Conservation (phyloP, 2,888 invertebrate species). For the Tipula lateralis region DNA sequence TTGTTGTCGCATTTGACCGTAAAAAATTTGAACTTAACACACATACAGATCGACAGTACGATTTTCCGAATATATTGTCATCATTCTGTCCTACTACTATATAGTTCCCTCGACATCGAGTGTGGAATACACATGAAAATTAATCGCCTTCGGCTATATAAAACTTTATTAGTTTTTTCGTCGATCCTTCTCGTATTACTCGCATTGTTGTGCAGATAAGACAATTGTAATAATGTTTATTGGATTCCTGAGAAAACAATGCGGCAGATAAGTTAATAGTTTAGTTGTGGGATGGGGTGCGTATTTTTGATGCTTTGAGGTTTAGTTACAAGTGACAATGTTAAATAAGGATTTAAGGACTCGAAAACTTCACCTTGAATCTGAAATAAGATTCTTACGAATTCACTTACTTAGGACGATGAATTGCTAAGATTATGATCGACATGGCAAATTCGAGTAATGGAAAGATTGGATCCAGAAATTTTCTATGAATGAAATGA, state of each 20-base stretch:
- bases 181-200: background rate
- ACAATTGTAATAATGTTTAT: conserved; percentile 19
- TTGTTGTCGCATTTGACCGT: background rate
- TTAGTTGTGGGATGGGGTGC: background rate
- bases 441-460: too few relatives aligned
- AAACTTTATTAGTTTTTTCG: conserved; percentile 15
- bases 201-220: conserved; percentile 7
- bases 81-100: background rate
- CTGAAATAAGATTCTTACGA: too few relatives aligned
- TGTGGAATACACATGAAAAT: background rate
- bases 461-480: too few relatives aligned
- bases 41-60: background rate
- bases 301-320: background rate
- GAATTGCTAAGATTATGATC: too few relatives aligned
- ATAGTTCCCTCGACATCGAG: background rate
- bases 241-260: conserved; percentile 1
- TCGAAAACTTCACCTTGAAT: too few relatives aligned
- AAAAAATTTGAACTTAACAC: background rate
- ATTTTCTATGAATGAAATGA: too few relatives aligned
- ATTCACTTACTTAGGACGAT: too few relatives aligned
- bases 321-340: background rate
- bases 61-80: background rate
- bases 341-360: too few relatives aligned
- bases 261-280: background rate
- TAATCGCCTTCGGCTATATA: background rate